These are phyloP conservation scores for Conchocele bisecta DNA, from an alignment of 2,888 invertebrate species.

Conservation along the genomic window DNA sequence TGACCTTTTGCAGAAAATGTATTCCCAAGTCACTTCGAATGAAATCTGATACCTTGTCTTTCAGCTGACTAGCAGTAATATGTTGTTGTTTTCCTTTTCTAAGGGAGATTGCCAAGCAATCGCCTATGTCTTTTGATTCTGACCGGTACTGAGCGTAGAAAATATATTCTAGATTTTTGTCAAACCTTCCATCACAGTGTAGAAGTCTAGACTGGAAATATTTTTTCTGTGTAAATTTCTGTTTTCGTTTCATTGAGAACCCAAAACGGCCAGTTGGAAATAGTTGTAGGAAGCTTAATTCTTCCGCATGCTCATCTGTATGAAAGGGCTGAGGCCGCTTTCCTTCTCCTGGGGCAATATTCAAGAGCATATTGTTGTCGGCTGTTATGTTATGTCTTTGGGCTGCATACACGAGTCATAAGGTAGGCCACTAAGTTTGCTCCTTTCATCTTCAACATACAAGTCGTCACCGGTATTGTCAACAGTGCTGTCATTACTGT, in stretches of 20 bases:
- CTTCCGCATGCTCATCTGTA: conserved; percentile 30
- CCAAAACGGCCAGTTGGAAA: conserved; percentile 43
- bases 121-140: conserved; percentile 48
- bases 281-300: conserved; percentile 33
- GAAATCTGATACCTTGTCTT: conserved; percentile 25
- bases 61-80: conserved; percentile 39
- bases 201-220: conserved; percentile 38
- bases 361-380: conserved; percentile 10
- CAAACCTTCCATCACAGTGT: conserved; percentile 48
- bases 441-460: conserved; percentile 18
- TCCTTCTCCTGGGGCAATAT: conserved; percentile 41
- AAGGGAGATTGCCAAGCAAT: conserved; percentile 15
- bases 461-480: background rate
- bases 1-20: conserved; percentile 53
- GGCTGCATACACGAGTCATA: conserved; percentile 37
- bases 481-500: background rate
- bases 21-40: conserved; percentile 42
- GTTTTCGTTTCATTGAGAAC: conserved; percentile 8
- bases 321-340: conserved; percentile 25
- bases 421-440: conserved; percentile 31
- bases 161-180: conserved; percentile 50
- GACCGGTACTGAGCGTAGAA: conserved; percentile 53
- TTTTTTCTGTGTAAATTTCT: conserved; percentile 31
- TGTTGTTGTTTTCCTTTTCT: conserved; percentile 33
- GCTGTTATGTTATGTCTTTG: conserved; percentile 39